Base-by-base conservation (phyloP, 2,797 vertebrate genomes). In the Eulemur albifrons region DNA sequence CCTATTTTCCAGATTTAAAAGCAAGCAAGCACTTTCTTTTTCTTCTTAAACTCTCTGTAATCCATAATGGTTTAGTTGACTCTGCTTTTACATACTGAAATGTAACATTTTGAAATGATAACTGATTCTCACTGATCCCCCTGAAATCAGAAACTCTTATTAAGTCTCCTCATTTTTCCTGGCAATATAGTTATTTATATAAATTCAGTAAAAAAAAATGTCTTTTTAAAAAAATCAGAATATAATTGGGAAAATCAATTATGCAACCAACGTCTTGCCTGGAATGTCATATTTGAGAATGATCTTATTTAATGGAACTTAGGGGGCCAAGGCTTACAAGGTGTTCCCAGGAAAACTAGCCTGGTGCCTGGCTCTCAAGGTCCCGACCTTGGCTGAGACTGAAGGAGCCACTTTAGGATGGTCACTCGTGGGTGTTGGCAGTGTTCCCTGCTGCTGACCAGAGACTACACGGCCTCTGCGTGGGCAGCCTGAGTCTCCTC, bases 1-100 rank as follows among this genome's bases (percentile, higher is more conserved):
- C 79, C 30, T 69, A 10, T 76, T 94, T 96, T 86, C 43, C 52
- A 70, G 23, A 70, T 87, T 65, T 76, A 61, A 94, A 94, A 90
- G 69, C 52, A 70, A 96, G 38, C 14, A 54, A 82, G 38, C 5
- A 57, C 43, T 61, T 80, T 82, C 70, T 50, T 63, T 90, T 73
- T 63, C 73, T 88, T 92, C 48, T 85, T 72, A 85, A 92, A 87
- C 25, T 50, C 50, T 83, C 85, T 65, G 7, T 57, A 88, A 73
- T 67, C 32, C 57, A 27, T 25, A 67, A 63, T 1, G 61, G 40
- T 65, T 76, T 45, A 43, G n/a, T 72, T 73, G 30, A 48, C 45
- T 84, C 35, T 91, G 83, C 9, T 94, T 90, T 75, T 96, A 27
- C 17, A 45, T 43, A 77, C n/a, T 52, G 73, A 76, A 76, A 76